A percentile compares a stretch with the other conserved stretches of the same genome.
phyloP scores from a whole-genome alignment of 2,797 vertebrate species.

The Coccyzus lansbergi region DNA sequence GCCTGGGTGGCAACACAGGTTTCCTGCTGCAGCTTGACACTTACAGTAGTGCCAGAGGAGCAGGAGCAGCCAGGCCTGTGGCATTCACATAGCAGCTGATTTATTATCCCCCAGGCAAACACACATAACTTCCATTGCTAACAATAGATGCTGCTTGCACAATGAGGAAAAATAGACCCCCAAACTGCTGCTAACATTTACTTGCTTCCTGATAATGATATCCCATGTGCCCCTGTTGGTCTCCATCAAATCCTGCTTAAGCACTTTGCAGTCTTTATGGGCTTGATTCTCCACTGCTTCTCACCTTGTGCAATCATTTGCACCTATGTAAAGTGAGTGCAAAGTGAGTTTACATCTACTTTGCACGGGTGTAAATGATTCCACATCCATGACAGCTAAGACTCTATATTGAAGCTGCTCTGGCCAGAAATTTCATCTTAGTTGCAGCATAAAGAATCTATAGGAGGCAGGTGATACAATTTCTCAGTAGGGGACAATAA shows the following conservation, averaged over 20 bases:
- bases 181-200: neutral
- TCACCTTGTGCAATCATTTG: slow-evolving; percentile 32
- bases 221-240: neutral
- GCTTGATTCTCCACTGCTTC: neutral
- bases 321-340: slow-evolving; percentile 25
- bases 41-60: neutral
- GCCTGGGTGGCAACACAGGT: neutral
- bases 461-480: neutral
- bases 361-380: slow-evolving; percentile 19
- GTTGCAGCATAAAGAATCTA: neutral
- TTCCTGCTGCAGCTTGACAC: neutral
- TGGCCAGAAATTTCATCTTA: neutral
- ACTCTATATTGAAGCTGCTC: neutral
- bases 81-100: neutral
- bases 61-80: neutral
- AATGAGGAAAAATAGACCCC: neutral
- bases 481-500: neutral
- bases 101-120: neutral
- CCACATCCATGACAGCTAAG: neutral
- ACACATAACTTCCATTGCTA: neutral
- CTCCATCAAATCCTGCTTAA: neutral
- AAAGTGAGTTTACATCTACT: slow-evolving; percentile 47
- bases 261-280: neutral
- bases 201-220: neutral
- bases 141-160: neutral